Percentiles rank a stretch among this genome's conserved stretches.
These are phyloP conservation scores for Diaphora mendica DNA, from an alignment of 2,888 invertebrate species.

Conservation along the genomic window DNA sequence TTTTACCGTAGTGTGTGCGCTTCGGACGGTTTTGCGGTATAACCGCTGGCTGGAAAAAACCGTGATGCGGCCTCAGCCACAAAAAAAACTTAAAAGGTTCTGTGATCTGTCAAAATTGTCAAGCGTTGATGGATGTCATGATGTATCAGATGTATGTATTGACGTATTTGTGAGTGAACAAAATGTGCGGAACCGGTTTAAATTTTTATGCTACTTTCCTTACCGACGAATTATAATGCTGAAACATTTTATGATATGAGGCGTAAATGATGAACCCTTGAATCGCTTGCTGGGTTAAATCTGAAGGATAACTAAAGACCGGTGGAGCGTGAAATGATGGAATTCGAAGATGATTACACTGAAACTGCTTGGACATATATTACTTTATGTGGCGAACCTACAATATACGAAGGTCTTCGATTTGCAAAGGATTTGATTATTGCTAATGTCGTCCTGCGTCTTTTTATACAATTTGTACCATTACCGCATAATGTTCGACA, in stretches of 20 bases:
- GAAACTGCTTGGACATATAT: slow-evolving; percentile 77
- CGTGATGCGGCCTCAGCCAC: too few species aligned
- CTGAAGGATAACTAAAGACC: not conserved
- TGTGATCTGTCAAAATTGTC: too few species aligned
- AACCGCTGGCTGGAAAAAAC: too few species aligned
- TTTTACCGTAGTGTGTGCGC: too few species aligned
- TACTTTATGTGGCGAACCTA: slow-evolving; percentile 78
- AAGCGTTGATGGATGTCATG: not conserved
- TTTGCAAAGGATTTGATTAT: slow-evolving; percentile 83
- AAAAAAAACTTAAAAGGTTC: too few species aligned
- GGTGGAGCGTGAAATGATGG: slow-evolving; percentile 57
- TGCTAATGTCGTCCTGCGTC: slow-evolving; percentile 75
- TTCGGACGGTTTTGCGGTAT: too few species aligned
- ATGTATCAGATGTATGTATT: not conserved
- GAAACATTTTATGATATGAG: not conserved
- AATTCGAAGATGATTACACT: slow-evolving; percentile 75
- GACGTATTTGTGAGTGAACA: not conserved
- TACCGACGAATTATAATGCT: not conserved
- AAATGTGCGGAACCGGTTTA: slow-evolving; percentile 1
- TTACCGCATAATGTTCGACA: slow-evolving; percentile 80
- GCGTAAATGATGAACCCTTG: not conserved
- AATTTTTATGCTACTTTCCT: not conserved
- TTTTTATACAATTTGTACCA: slow-evolving; percentile 74
- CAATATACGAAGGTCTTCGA: slow-evolving; percentile 78
- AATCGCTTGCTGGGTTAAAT: not conserved